Evolutionary conservation across 2,797 vertebrate species (phyloP).

Genomic region (Eurystomus glaucurus): DNA sequence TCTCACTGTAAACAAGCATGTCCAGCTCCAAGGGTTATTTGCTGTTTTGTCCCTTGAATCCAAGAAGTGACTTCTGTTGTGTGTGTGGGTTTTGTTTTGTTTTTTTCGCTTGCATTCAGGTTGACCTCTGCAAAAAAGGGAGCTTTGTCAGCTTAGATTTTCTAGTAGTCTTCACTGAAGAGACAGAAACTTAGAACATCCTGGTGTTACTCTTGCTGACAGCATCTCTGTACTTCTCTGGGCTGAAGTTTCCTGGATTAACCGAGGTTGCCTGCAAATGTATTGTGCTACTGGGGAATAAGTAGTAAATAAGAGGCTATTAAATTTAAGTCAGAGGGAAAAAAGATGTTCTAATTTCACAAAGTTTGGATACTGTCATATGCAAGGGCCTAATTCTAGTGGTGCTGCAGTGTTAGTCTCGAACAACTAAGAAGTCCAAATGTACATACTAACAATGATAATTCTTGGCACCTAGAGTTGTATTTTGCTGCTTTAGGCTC

Average conservation of each 20-base stretch:
- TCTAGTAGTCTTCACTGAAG: not conserved
- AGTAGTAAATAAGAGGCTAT: not conserved
- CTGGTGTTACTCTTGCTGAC: not conserved
- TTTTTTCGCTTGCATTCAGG: not conserved
- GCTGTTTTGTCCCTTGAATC: not conserved
- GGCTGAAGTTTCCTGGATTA: not conserved
- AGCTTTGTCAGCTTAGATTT: slow-evolving; percentile 21
- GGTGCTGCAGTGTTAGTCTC: not conserved
- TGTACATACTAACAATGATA: not conserved
- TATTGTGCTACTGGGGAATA: not conserved
- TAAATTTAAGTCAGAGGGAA: not conserved
- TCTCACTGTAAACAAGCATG: not conserved
- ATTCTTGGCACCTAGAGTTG: not conserved
- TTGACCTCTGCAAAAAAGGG: slow-evolving; percentile 23
- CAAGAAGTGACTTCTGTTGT: not conserved
- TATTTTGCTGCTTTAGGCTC: not conserved
- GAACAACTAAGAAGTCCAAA: not conserved
- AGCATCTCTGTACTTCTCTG: not conserved
- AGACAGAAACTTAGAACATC: not conserved
- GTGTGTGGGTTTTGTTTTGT: not conserved
- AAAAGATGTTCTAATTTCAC: not conserved
- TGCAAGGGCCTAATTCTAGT: not conserved
- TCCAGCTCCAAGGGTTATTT: not conserved
- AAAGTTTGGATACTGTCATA: not conserved
- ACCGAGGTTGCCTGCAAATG: not conserved